phyloP scores from a whole-genome alignment of 2,888 invertebrate species.

The Deilephila porcellus region DNA sequence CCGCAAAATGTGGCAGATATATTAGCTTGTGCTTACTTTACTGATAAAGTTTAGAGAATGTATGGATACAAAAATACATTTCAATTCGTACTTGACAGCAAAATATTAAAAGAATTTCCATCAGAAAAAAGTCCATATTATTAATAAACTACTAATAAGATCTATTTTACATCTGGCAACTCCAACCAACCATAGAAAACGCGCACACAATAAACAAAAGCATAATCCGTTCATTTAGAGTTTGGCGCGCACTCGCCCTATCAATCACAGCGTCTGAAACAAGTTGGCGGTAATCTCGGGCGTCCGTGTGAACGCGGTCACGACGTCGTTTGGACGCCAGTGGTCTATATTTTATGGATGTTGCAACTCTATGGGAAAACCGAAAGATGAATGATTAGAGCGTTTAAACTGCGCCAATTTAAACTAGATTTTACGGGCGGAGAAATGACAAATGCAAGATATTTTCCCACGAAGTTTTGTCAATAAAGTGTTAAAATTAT shows the following conservation, averaged over 20 bases:
- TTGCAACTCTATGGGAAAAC: slow-evolving; percentile 70
- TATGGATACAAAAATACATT: not conserved
- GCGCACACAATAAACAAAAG: slow-evolving; percentile 54
- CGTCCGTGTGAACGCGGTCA: slow-evolving; percentile 81
- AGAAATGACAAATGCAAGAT: slow-evolving; percentile 15
- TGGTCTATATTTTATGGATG: slow-evolving; percentile 73
- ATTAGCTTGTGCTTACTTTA: not conserved
- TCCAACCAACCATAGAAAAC: not conserved
- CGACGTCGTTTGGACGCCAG: slow-evolving; percentile 52
- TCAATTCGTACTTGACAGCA: not conserved
- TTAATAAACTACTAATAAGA: too few relatives aligned
- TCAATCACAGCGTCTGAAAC: slow-evolving; percentile 75
- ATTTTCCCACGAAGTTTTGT: slow-evolving; percentile 18
- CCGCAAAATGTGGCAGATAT: too few relatives aligned
- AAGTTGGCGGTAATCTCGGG: slow-evolving; percentile 68
- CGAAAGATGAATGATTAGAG: slow-evolving; percentile 45
- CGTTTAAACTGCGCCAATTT: slow-evolving; percentile 24
- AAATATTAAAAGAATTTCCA: too few relatives aligned
- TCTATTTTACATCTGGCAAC: slow-evolving; percentile 9
- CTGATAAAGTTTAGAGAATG: not conserved
- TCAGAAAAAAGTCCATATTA: too few relatives aligned
- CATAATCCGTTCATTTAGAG: slow-evolving; percentile 68
- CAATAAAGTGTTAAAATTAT: slow-evolving; percentile 3
- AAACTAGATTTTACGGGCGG: slow-evolving; percentile 25
- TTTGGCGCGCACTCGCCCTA: slow-evolving; percentile 65